phyloP scores from a whole-genome alignment of 1,140 invertebrate species.

The Papilio aristodemus region DNA sequence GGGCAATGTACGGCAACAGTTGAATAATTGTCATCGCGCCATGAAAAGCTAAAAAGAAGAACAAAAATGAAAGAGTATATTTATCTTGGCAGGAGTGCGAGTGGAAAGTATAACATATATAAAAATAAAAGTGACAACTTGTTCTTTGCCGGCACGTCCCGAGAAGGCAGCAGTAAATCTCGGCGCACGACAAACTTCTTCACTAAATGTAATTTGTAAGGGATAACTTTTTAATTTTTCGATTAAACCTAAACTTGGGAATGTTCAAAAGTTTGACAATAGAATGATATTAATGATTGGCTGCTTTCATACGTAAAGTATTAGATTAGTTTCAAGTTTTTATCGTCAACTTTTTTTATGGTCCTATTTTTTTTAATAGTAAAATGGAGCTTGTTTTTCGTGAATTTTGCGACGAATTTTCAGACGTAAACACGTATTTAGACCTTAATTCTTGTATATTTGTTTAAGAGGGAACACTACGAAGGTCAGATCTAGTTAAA shows the following conservation, averaged over 20 bases:
- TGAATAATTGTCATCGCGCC: slow-evolving; percentile 16
- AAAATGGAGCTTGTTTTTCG: too few species aligned
- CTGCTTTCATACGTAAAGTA: slow-evolving; percentile 7
- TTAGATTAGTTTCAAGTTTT: slow-evolving; percentile 10
- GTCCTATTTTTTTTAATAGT: background rate
- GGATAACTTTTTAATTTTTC: slow-evolving; percentile 34
- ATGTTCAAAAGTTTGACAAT: slow-evolving; percentile 31
- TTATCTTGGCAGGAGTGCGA: slow-evolving; percentile 7
- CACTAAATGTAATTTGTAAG: slow-evolving; percentile 30
- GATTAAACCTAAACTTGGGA: slow-evolving; percentile 26
- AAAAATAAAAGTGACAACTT: slow-evolving; percentile 5
- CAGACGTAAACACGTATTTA: too few species aligned
- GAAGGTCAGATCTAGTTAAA: too few species aligned
- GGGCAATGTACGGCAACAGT: background rate
- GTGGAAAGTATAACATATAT: background rate
- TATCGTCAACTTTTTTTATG: slow-evolving; percentile 8
- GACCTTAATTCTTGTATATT: too few species aligned
- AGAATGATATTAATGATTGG: slow-evolving; percentile 29
- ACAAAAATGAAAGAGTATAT: slow-evolving; percentile 11
- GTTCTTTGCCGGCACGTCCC: background rate
- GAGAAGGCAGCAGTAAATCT: slow-evolving; percentile 28
- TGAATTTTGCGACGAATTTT: too few species aligned
- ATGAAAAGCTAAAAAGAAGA: slow-evolving; percentile 18
- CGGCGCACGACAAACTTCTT: slow-evolving; percentile 26
- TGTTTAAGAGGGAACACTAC: too few species aligned